Evolutionary conservation across 2,113 vertebrate genomes (phyloP), one percentile per base, ranked within the genome.

Genomic region (Donacobius atricapilla): DNA sequence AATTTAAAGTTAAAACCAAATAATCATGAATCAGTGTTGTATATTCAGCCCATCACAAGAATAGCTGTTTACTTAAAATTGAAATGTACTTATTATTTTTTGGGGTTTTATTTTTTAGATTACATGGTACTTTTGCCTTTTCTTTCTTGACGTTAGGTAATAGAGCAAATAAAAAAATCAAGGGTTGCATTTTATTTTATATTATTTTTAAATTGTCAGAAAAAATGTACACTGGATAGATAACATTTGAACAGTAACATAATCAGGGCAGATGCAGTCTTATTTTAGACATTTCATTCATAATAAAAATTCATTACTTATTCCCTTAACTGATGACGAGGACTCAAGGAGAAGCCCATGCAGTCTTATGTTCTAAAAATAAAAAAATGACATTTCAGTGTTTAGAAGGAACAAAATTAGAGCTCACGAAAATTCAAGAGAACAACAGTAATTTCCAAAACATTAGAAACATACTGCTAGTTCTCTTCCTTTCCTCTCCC

Each of bases 391-490:
- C 42, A 69, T 57, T 83, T 72, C 58, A 80, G 5, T 37, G 13
- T 65, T 93, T 40, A 73, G 91, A 80, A 77, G 8, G 39, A 93
- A 86, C 17, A 77, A 85, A 93, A 63, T 54, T 25, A 68, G 56
- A 87, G 27, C n/a, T 87, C 65, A 70, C 7, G 0, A 4, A 83
- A 66, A 87, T 54, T 54, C 53, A 84, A 68, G 25, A 72, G 30
- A 87, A 37, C 37, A 78, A 81, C 12, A 40, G 20, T 35, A 33
- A 91, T 56, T 90, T 87, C 50, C 39, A 90, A 93, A 90, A 54
- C 47, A 63, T 68, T 6, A 93, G 42, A 83, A 95, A 77, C 12
- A 18, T 10, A 77, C 7, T 37, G 21, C 35, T 60, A 40, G 35
- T 57, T 58, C 23, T 85, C 39, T 12, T 88, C 16, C 33, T 79